Evolutionary conservation across 2,797 vertebrate species (phyloP).

Genomic region (Kryptolebias ocellatus): DNA sequence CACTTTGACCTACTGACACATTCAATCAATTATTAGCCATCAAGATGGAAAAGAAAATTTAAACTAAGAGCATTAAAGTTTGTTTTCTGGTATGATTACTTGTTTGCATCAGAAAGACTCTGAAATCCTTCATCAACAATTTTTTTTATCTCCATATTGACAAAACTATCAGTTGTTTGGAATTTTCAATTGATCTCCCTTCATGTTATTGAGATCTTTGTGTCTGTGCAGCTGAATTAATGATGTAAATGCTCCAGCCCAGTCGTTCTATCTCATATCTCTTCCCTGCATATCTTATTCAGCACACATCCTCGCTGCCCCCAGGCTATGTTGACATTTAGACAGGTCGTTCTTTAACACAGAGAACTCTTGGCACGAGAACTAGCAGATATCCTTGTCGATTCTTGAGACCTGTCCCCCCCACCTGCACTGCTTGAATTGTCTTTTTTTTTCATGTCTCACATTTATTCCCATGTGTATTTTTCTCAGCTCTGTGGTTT

Average conservation of each 20-base stretch:
- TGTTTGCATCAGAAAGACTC: not conserved
- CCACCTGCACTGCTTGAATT: slow-evolving; percentile 3
- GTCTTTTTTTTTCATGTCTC: slow-evolving; percentile 4
- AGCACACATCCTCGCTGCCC: slow-evolving; percentile 34
- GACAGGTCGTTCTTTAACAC: slow-evolving; percentile 46
- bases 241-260: slow-evolving; percentile 32
- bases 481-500: slow-evolving; percentile 10
- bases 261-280: slow-evolving; percentile 44
- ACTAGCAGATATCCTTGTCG: slow-evolving; percentile 59
- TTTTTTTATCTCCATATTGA: not conserved
- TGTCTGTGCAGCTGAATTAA: slow-evolving; percentile 6
- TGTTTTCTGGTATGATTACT: not conserved
- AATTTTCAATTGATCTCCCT: not conserved
- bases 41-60: not conserved
- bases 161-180: slow-evolving; percentile 2
- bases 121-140: not conserved
- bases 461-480: slow-evolving; percentile 7
- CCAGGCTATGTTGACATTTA: slow-evolving; percentile 59
- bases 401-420: slow-evolving; percentile 24
- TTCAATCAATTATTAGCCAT: not conserved
- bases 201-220: slow-evolving; percentile 10
- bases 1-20: not conserved
- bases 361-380: slow-evolving; percentile 38
- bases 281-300: slow-evolving; percentile 50
- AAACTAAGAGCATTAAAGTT: not conserved